Base-by-base conservation (phyloP, 2,113 vertebrate species). In the Agelaius tricolor region DNA sequence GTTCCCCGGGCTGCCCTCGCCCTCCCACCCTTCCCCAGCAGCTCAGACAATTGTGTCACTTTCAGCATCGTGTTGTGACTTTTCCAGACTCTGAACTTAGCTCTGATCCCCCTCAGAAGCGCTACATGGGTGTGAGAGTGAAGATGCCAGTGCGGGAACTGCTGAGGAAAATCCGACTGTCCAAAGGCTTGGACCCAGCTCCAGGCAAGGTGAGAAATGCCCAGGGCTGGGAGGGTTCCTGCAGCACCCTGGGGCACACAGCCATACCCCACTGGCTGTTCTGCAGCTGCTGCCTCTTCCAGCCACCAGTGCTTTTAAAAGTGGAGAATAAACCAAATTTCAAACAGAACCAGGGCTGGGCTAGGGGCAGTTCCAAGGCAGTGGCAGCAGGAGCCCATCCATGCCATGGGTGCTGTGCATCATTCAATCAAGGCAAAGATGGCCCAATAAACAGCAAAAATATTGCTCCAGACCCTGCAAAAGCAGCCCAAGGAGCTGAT, bases 41-140 rank as follows among this genome's bases (percentile, higher is more conserved):
- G 62, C 89, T 73, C 22, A 20, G 52, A 57, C 21, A 24, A 13
- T 6, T 19, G 24, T 47, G 44, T 76, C 23, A 71, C 83, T 69
- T 67, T 37, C 65, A 89, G 84, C 90, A 79, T 5, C n/a, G 1
- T 75, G n/a, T 95, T 90, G 46, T 65, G 82, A 69, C 67, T 84
- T 92, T 98, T 98, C 67, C 65, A 97, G 96, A 84, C 69, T 80
- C 77, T 52, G 89, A 26, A 52, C 93, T 73, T 21, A 66, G 82
- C 87, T 71, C 82, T 54, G 41, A 86, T 47, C 20, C 84, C 68
- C 26, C 84, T 35, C 97, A 98, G 41, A 98, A 96, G 95, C 97
- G 97, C 37, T 99, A 99, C 94, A 92, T 98, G 15, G 98, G 99
- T 7, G 99, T 99, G 39, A 98, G 98, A 44, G 99, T 99, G 16